Evolutionary conservation across 2,113 vertebrate genomes (phyloP).

Genomic region (Tympanuchus pallidicinctus): DNA sequence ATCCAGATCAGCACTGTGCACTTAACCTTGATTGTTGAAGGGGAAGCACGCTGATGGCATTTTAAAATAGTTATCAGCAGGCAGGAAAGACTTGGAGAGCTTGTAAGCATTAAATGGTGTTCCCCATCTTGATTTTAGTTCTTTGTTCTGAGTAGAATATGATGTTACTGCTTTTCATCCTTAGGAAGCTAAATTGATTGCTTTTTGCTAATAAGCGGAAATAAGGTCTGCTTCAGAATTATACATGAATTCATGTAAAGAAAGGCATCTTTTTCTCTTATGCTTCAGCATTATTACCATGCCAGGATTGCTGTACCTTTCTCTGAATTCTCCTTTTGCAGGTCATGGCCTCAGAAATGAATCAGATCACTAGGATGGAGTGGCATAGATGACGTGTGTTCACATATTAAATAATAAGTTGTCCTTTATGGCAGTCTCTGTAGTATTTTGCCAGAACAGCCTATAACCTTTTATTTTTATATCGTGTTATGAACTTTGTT

Average conservation of each 20-base stretch:
- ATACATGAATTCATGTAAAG: background rate
- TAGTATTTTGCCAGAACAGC: background rate
- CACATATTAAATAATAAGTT: background rate
- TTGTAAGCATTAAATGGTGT: background rate
- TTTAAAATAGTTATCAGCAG: background rate
- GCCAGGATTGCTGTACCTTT: background rate
- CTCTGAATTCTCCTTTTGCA: background rate
- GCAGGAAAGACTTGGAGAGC: background rate
- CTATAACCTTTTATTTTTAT: background rate
- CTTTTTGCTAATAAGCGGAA: background rate
- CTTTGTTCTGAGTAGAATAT: background rate
- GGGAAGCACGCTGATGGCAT: background rate
- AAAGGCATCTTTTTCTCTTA: background rate
- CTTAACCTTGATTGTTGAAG: background rate
- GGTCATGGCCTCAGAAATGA: background rate
- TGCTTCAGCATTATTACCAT: background rate
- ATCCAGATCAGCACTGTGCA: background rate
- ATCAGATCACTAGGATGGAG: background rate
- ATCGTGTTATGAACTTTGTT: background rate
- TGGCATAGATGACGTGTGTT: background rate
- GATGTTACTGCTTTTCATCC: background rate
- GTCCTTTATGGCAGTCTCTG: background rate
- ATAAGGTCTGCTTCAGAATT: background rate
- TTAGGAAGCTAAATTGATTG: background rate
- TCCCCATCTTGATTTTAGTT: background rate